These are phyloP conservation scores for Gastrophysa polygoni DNA, from an alignment of 2,888 invertebrate genomes.

Conservation along the genomic window DNA sequence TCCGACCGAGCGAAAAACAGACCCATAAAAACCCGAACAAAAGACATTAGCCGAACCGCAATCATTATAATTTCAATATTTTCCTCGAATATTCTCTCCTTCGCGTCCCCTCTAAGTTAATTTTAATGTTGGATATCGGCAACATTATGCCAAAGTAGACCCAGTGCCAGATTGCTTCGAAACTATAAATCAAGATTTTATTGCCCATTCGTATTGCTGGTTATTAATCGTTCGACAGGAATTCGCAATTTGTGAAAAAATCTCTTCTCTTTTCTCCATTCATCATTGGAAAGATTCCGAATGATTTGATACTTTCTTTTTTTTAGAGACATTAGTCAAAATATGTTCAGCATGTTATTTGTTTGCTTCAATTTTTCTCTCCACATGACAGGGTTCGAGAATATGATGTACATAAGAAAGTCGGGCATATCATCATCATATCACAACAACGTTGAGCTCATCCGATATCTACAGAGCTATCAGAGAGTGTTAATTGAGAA, in stretches of 20 bases:
- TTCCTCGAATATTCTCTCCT: constrained; percentile 40
- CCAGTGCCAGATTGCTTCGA: constrained; percentile 48
- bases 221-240: constrained; percentile 57
- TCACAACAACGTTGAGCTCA: too few species aligned
- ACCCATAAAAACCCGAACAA: constrained; percentile 45
- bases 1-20: constrained; percentile 47
- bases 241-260: constrained; percentile 52
- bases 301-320: too few species aligned
- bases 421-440: too few species aligned
- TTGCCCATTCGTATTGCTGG: constrained; percentile 55
- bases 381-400: too few species aligned
- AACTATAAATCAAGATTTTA: constrained; percentile 58
- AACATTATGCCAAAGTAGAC: constrained; percentile 42
- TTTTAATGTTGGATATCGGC: constrained; percentile 55
- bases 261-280: constrained; percentile 44
- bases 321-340: too few species aligned
- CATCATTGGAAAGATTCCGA: too few species aligned
- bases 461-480: too few species aligned
- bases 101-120: constrained; percentile 48
- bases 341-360: too few species aligned
- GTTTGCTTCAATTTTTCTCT: too few species aligned
- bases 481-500: too few species aligned
- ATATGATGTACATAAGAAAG: too few species aligned
- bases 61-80: constrained; percentile 53
- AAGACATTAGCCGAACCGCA: constrained; percentile 40